Evolutionary conservation across 2,113 vertebrate genomes (phyloP), one percentile per base, ranked within the genome.

Genomic region (Bufo gargarizans): DNA sequence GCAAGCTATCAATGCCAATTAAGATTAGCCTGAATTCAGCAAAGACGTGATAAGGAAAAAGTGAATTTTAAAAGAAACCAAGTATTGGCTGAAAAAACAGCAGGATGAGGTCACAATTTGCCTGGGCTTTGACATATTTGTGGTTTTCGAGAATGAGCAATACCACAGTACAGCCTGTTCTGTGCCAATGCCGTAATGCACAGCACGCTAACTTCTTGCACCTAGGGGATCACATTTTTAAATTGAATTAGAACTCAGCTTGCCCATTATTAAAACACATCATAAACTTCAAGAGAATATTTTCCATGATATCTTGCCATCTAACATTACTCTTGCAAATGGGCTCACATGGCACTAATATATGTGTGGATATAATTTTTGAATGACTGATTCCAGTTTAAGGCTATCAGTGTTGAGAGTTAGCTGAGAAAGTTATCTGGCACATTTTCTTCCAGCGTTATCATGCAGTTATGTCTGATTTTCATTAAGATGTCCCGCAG

Each of bases 1-100:
- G 87, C 90, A 95, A 93, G 93, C 93, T 93, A 91, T 90, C 93
- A 94, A 92, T 95, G 94, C 95, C 93, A 95, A 94, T 93, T 93
- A 0, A 82, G 92, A 93, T 94, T 94, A 94, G 90, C 91, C 92
- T 94, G 93, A 93, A 85, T 3, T 43, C 85, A 90, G 87, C 90
- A 91, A 93, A 90, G 93, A 90, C 84, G 82, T 91, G 91, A 90
- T 93, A 93, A 92, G 82, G 78, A 6, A 90, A 79, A 87, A 87
- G 86, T 91, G 86, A 91, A 90, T 89, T 90, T 33, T 91, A 89
- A 76, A 61, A 88, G 77, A 71, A 92, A 90, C 55, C 85, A 17
- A 89, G 89, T 79, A 76, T 92, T 89, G 90, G 84, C 90, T 91
- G 47, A 90, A 91, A 88, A 91, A 90, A 92, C 93, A 91, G 90